A percentile compares a stretch with the other conserved stretches of the same genome.
These are phyloP conservation scores for Xenotilapia caudafasciata DNA, from an alignment of 2,113 vertebrate genomes.

Conservation along the genomic window DNA sequence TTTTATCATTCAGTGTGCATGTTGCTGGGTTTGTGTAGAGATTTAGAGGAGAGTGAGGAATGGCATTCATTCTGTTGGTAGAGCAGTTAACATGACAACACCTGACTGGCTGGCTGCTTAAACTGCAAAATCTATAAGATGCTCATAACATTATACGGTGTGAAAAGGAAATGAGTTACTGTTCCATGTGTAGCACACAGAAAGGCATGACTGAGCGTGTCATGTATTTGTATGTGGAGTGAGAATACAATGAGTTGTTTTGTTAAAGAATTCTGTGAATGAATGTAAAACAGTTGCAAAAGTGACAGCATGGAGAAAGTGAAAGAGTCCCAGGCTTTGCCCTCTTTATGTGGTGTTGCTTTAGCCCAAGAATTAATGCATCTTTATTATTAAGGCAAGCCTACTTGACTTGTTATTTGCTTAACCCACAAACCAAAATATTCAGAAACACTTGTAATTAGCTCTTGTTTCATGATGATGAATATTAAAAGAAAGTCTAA, in stretches of 20 bases:
- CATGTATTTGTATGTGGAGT: neutral
- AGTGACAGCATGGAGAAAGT: neutral
- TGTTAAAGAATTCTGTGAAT: neutral
- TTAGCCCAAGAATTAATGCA: neutral
- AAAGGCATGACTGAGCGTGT: neutral
- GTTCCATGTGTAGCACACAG: neutral
- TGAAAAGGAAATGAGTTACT: neutral
- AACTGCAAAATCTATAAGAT: constrained; percentile 15
- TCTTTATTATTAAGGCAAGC: neutral
- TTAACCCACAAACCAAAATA: neutral
- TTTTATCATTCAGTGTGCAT: constrained; percentile 31
- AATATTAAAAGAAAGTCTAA: neutral
- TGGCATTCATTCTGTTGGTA: neutral
- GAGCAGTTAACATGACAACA: neutral
- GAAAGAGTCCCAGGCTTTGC: neutral
- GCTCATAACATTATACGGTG: neutral
- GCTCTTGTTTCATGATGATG: neutral
- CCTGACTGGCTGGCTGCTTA: neutral
- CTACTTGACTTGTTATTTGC: neutral
- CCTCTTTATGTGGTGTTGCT: neutral
- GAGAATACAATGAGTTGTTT: neutral
- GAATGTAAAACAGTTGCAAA: neutral
- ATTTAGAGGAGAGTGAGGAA: neutral
- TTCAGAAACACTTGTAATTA: neutral
- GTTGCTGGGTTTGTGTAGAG: neutral